Evolutionary conservation across 2,888 invertebrate species (phyloP), one percentile per base, ranked within the genome.

Genomic region (Tachina grossa): DNA sequence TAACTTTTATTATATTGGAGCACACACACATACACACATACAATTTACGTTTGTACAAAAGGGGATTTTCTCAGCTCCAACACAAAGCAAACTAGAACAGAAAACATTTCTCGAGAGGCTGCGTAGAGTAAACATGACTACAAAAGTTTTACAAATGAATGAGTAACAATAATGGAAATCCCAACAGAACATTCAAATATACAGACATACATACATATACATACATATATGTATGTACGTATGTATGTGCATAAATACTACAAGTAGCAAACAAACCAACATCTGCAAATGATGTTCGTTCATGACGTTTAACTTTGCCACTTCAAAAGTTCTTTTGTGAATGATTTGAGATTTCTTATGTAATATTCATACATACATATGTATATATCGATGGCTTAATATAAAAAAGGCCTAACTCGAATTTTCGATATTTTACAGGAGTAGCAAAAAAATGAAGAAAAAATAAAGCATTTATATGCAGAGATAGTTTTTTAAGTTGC

Each of bases 221-320:
- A 31, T n/a, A 13, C 53, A 69, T 41, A 8, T n/a, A 47, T 4
- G 13, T 31, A 49, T 31, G 63, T 65, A 45, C 39, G 31, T 31
- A 31, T 31, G 31, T 31, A 31, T 31, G 31, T 5, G 1, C 1
- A 1, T 16, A n/a, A 14, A 6, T 22, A 43, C 63, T n/a, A n/a
- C n/a, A n/a, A n/a, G 31, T 31, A 31, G n/a, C 19, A 71, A 41
- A 51, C 55, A 31, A 6, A 57, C 31, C 31, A 31, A 57, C 31
- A 22, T 77, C 51, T 78, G 51, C 43, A 68, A 59, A 72, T 45
- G 49, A 63, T 75, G 82, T 53, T 57, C 66, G 79, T 16, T 71
- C 13, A 71, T 82, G 85, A 82, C 71, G 82, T 79, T 82, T 83
- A 66, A 76, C 79, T 85, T 71, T 79, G 82, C 85, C 63, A 83